phyloP scores from a whole-genome alignment of 2,113 vertebrate genomes.

The Sigmodon hispidus region DNA sequence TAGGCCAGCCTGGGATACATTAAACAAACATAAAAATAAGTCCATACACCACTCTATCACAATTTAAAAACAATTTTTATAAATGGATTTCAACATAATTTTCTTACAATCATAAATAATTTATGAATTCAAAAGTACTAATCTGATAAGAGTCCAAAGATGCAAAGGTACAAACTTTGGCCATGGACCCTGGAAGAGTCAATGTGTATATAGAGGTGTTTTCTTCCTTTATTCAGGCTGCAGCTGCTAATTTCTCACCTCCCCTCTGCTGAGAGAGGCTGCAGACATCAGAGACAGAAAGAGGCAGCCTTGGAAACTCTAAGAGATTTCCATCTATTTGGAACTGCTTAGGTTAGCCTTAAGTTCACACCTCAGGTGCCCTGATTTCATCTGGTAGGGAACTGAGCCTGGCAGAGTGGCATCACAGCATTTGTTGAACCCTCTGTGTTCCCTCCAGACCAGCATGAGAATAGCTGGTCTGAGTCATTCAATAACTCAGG shows the following conservation, averaged over 20 bases:
- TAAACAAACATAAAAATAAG: not conserved
- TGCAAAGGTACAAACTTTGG: not conserved
- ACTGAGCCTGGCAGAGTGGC: not conserved
- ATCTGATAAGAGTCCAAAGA: not conserved
- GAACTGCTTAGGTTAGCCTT: not conserved
- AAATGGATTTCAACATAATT: not conserved
- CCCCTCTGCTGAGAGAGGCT: not conserved
- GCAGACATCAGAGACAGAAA: not conserved
- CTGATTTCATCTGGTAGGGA: not conserved
- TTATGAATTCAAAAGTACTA: not conserved
- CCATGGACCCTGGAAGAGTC: not conserved
- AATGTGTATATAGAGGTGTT: not conserved
- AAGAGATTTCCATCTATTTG: not conserved
- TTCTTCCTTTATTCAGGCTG: not conserved
- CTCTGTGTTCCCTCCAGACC: not conserved
- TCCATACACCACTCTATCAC: not conserved
- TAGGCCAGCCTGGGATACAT: not conserved
- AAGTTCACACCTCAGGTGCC: not conserved
- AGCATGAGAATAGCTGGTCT: not conserved
- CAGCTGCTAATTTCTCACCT: not conserved
- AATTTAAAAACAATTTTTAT: not conserved
- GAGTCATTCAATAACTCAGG: conserved; percentile 32
- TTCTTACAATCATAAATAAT: not conserved
- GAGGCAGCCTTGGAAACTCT: not conserved
- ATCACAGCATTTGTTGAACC: not conserved